A percentile compares a stretch with the other conserved stretches of the same genome.
These are phyloP conservation scores for Monopis laevigella DNA, from an alignment of 2,888 invertebrate genomes.

Conservation along the genomic window DNA sequence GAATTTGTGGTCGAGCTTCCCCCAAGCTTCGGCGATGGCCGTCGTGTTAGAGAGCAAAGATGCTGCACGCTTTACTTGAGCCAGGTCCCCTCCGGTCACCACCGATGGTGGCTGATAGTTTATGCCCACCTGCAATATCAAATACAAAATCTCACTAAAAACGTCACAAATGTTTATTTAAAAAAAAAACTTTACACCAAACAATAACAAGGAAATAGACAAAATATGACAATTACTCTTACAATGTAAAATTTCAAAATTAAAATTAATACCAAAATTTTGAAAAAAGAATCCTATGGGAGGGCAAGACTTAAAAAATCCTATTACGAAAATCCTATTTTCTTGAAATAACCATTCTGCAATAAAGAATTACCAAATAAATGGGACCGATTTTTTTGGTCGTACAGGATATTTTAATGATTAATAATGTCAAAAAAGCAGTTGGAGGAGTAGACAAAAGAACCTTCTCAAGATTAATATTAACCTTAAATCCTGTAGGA, in stretches of 20 bases:
- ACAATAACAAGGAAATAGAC: neutral
- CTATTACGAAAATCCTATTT: constrained; percentile 63
- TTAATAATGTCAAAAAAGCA: no score
- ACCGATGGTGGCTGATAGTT: constrained; percentile 86
- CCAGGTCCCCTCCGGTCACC: constrained; percentile 80
- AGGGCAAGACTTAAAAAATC: no score
- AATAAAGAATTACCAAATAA: constrained; percentile 52
- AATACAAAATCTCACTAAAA: no score
- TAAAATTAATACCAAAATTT: neutral
- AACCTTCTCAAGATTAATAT: no score
- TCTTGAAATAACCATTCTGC: constrained; percentile 54
- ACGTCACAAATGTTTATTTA: neutral
- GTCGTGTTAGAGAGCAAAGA: constrained; percentile 94
- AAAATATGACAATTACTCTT: neutral
- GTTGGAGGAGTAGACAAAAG: no score
- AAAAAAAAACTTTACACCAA: no score
- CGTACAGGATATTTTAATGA: no score
- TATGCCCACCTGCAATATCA: constrained; percentile 67
- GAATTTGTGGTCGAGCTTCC: constrained; percentile 91
- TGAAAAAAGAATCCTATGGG: neutral
- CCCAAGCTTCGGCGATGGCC: constrained; percentile 90
- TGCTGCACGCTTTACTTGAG: constrained; percentile 85
- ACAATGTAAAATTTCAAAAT: neutral
- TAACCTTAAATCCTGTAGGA: constrained; percentile 89
- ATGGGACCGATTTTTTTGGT: constrained; percentile 55